Evolutionary conservation across 1,140 invertebrate species (phyloP).

Genomic region (Tetramorium simillimum): DNA sequence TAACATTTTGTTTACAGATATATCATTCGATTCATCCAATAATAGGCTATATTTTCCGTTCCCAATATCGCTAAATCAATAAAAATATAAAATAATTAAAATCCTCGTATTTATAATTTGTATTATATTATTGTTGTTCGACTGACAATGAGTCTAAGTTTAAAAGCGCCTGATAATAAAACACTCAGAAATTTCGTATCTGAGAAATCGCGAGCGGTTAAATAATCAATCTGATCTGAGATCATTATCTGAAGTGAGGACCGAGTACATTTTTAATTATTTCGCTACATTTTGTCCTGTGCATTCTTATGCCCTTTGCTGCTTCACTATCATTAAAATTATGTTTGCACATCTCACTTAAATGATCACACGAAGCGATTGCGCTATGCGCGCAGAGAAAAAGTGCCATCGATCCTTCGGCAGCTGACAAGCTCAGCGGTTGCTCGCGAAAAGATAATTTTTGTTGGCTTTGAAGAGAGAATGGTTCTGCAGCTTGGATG

Average conservation of each 20-base stretch:
- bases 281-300: neutral
- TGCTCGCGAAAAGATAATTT: neutral
- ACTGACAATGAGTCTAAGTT: neutral
- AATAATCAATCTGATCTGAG: neutral
- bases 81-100: neutral
- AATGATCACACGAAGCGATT: neutral
- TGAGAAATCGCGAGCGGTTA: neutral
- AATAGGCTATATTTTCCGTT: neutral
- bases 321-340: neutral
- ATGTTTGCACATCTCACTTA: neutral
- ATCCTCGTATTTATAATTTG: neutral
- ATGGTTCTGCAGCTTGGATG: neutral
- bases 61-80: neutral
- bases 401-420: neutral
- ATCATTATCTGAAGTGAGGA: neutral
- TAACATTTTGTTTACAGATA: no score
- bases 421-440: neutral
- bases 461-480: neutral
- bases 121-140: neutral
- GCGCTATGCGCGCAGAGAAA: neutral
- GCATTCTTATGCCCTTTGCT: neutral
- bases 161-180: neutral
- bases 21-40: no score
- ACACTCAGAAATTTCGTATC: constrained; percentile 3
- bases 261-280: constrained; percentile 2